Base-by-base conservation (phyloP, 2,797 vertebrate genomes). In the Sardinella longiceps region DNA sequence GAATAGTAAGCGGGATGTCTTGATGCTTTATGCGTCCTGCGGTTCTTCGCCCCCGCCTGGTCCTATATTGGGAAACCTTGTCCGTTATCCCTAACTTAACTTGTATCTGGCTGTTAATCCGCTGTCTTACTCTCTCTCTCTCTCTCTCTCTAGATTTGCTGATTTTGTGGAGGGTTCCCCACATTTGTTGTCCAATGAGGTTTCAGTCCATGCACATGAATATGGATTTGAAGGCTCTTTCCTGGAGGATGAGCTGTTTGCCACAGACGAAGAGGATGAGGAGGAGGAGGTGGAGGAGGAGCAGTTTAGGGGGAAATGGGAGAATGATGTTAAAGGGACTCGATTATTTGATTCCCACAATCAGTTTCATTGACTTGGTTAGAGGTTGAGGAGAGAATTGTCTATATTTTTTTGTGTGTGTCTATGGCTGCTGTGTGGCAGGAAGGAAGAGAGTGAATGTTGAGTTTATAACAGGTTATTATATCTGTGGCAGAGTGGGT, bases 141-240 rank as follows among this genome's bases (percentile, higher is more conserved):
- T 15, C 25, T 18, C 30, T 37, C 70, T 81, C 6, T 60, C 28
- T 87, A 99, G 98, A 93, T 99, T 99, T 93, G 98, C 98, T 39
- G 98, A 98, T 84, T 99, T 99, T 60, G 91, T 99, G 5, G 96
- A 97, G 87, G 98, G 98, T 0, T 96, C 96, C 18, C 95, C 91
- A 33, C 98, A 99, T 33, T 87, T 99, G 88, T 95, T 95, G 84
- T 89, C 95, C n/a, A 94, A 92, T 0, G 98, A 99, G 89, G 94
- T 95, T 83, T 97, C 96, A 0, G 91, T 96, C 82, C 97, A 99
- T 0, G 96, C 96, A 10, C 96, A 95, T 90, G 97, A 99, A 83
- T 99, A 97, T 0, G 96, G 96, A n/a, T 90, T 98, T 6, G 97
- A 93, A 0, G 94, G 96, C 37, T 91, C 94, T 5, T 93, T 95